Base-by-base conservation (phyloP, 2,797 vertebrate species). In the Malurus leucopterus region DNA sequence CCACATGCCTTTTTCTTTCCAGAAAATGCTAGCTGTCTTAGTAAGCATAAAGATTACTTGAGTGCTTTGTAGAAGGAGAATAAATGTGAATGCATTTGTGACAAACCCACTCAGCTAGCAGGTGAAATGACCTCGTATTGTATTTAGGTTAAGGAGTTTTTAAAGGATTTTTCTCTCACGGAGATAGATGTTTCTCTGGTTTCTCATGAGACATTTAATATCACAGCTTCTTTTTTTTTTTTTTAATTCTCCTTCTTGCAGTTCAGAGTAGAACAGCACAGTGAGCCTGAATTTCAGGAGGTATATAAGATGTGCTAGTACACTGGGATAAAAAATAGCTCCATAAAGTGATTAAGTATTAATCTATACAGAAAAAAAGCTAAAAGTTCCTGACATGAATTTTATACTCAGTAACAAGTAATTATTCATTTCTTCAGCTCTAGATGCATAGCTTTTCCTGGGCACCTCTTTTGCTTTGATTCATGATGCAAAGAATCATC, bases 81-180 rank as follows among this genome's bases (percentile, higher is more conserved):
- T 57, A 89, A 75, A 77, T 53, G 55, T 71, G 85, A 86, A 51
- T 59, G 38, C 40, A 49, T 88, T 89, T 75, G 49, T 95, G 76
- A 77, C 86, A 93, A 89, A 75, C 36, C 19, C 50, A 53, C 54
- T 93, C 72, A 88, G 68, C 69, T 77, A 55, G 54, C 61, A 77
- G 68, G 77, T 92, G 58, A 82, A 94, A 87, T 92, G 55, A 84
- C 83, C 86, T 94, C 10, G 0, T 79, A 78, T 50, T 89, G 49
- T 86, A 86, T 94, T 91, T 94, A 86, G 91, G 81, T 92, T 93
- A 94, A 90, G 61, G 78, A 92, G 70, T 91, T 93, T 93, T 80
- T 86, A 87, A 88, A 89, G 62, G n/a, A 43, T 89, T 92, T 92
- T 90, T 75, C 64, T 93, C 46, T 78, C 62, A 46, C 1, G 0